These are phyloP conservation scores for Taeniopygia guttata DNA, from an alignment of 2,797 vertebrate genomes.

Conservation along the genomic window DNA sequence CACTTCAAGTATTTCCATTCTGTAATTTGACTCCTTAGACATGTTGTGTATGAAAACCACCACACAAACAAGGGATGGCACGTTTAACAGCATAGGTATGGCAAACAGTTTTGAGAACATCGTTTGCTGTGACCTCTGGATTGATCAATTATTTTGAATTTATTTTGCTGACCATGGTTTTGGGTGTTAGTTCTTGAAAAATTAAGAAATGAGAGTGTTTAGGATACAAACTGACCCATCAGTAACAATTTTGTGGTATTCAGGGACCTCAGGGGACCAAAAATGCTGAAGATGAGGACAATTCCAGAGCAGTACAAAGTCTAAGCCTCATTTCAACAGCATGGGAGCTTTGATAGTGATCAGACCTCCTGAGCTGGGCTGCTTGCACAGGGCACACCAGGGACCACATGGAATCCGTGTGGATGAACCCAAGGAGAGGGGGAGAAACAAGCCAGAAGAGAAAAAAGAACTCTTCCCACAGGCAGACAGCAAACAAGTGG, in stretches of 20 bases:
- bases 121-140: background rate
- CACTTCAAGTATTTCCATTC: background rate
- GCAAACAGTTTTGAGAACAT: background rate
- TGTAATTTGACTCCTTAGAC: background rate
- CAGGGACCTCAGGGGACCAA: background rate
- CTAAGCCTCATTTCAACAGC: background rate
- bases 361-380: background rate
- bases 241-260: accelerated
- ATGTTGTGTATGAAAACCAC: background rate
- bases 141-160: background rate
- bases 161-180: background rate
- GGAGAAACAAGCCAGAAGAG: background rate
- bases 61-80: accelerated
- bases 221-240: accelerated
- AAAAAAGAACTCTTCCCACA: background rate
- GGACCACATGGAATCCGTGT: accelerated
- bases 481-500: background rate
- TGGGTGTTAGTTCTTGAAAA: background rate
- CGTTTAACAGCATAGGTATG: background rate
- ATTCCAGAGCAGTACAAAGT: background rate
- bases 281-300: background rate
- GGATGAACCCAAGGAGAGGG: background rate
- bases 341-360: background rate
- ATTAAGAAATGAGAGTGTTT: background rate
- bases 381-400: background rate